These are phyloP conservation scores for Acronicta alni DNA, from an alignment of 2,888 invertebrate genomes.

Conservation along the genomic window DNA sequence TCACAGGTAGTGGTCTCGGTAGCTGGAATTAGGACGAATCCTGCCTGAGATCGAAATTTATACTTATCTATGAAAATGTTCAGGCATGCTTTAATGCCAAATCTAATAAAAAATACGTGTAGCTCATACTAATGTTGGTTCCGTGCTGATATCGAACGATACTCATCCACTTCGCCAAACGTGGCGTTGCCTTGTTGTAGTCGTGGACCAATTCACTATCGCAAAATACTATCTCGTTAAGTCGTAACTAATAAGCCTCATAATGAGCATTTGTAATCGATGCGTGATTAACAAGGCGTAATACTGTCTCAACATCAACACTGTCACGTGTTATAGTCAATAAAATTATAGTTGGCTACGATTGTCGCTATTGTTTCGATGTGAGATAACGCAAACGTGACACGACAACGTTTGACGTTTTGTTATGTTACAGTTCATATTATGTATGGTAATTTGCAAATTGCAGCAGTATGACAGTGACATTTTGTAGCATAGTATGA, in stretches of 20 bases:
- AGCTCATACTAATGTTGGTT: too few species aligned
- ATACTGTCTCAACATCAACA: constrained; percentile 7
- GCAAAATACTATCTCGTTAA: neutral
- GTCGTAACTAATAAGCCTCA: neutral
- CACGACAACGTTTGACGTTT: constrained; percentile 20
- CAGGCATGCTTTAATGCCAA: too few species aligned
- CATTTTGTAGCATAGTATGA: too few species aligned
- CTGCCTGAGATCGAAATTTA: too few species aligned
- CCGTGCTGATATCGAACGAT: too few species aligned
- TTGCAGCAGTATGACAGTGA: too few species aligned
- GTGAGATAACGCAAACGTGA: constrained; percentile 51
- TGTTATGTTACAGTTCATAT: neutral
- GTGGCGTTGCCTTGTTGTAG: too few species aligned
- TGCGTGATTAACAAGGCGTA: constrained; percentile 7
- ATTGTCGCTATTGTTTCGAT: constrained; percentile 43
- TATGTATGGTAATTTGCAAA: neutral
- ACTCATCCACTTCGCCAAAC: too few species aligned
- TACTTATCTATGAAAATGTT: too few species aligned
- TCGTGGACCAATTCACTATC: neutral
- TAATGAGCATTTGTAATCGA: constrained; percentile 8
- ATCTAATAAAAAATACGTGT: too few species aligned
- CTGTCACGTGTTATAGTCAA: constrained; percentile 39
- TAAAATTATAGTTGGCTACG: constrained; percentile 28
- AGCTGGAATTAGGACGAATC: too few species aligned
- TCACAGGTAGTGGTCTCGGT: too few species aligned